phyloP scores from a whole-genome alignment of 2,113 vertebrate species.

The Acanthochromis polyacanthus region DNA sequence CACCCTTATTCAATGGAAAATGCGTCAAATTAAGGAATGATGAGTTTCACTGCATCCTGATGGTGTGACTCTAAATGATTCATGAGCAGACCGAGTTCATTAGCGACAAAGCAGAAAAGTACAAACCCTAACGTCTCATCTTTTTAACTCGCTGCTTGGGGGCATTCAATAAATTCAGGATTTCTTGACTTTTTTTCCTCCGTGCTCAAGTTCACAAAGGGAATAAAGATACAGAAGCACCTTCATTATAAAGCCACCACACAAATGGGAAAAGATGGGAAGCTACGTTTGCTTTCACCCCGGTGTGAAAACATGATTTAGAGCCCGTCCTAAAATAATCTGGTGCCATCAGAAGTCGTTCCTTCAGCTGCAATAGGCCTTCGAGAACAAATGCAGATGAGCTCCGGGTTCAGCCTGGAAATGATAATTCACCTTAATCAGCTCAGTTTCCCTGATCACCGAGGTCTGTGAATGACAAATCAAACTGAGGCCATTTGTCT shows the following conservation, averaged over 20 bases:
- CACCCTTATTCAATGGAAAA: background rate
- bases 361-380: background rate
- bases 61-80: conserved; percentile 29
- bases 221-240: background rate
- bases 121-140: background rate
- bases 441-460: background rate
- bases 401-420: background rate
- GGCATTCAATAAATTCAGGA: background rate
- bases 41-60: background rate
- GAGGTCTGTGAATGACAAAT: background rate
- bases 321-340: background rate
- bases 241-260: background rate
- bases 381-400: background rate
- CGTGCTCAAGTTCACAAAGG: background rate
- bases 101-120: conserved; percentile 8
- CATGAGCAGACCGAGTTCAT: conserved; percentile 6
- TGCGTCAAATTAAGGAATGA: background rate
- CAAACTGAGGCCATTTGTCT: conserved; percentile 15
- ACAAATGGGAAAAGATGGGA: background rate
- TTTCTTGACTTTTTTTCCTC: background rate
- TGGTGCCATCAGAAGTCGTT: too few relatives aligned
- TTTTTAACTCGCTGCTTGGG: background rate
- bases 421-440: background rate
- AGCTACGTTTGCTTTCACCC: background rate
- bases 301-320: conserved; percentile 8